phyloP scores from a whole-genome alignment of 1,140 invertebrate genomes.

The Cyclargus thomasi region DNA sequence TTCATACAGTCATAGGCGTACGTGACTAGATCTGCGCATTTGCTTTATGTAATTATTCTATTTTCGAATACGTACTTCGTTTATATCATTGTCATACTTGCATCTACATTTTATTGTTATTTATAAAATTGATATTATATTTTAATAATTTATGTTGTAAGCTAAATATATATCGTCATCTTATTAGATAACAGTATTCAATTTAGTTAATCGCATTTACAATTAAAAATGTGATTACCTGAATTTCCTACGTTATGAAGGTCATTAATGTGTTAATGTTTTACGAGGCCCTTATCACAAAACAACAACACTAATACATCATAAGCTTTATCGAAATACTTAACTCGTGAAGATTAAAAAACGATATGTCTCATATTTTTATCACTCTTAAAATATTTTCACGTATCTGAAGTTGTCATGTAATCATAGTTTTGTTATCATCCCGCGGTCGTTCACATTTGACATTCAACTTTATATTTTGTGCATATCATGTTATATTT shows the following conservation, averaged over 20 bases:
- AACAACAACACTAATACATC: slow-evolving; percentile 8
- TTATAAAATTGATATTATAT: too few species aligned
- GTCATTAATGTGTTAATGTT: too few species aligned
- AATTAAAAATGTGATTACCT: background rate
- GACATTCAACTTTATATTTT: slow-evolving; percentile 49
- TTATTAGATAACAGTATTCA: too few species aligned
- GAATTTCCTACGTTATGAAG: background rate
- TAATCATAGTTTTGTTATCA: slow-evolving; percentile 39
- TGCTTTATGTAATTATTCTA: background rate
- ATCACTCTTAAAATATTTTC: slow-evolving; percentile 6
- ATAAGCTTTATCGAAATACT: slow-evolving; percentile 6
- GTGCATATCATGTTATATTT: slow-evolving; percentile 10
- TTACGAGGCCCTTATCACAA: background rate
- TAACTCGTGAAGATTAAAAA: background rate
- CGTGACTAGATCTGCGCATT: background rate
- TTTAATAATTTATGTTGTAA: too few species aligned
- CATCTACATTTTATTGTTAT: too few species aligned
- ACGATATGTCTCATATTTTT: slow-evolving; percentile 1
- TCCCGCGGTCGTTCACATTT: slow-evolving; percentile 63
- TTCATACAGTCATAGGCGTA: background rate
- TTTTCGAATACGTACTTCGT: background rate
- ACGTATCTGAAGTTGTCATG: background rate
- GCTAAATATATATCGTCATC: too few species aligned
- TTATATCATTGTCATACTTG: background rate
- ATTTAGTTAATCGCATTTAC: too few species aligned